Conservation (phyloP, 2,113 vertebrate genomes). For the Syngnathus typhle region DNA sequence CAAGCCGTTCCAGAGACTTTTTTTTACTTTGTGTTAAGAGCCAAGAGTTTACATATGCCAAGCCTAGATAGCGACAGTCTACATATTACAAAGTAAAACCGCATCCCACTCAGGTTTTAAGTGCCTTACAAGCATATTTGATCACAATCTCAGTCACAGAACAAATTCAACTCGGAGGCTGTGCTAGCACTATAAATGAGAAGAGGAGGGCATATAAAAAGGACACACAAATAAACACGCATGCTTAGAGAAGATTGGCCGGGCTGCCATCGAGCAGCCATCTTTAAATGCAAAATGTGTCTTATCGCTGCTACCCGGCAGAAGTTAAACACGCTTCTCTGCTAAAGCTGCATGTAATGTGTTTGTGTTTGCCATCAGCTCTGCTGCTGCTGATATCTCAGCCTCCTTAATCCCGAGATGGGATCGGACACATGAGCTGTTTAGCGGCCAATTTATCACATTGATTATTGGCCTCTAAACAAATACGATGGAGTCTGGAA, state of each 20-base stretch:
- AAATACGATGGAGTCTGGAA: conserved; percentile 3
- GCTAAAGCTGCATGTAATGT: conserved; percentile 57
- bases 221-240: conserved; percentile 18
- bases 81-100: no score
- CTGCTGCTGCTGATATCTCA: conserved; percentile 40
- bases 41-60: no score
- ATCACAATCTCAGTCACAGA: no score
- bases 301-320: conserved; percentile 35
- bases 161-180: no score
- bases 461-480: conserved; percentile 35
- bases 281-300: conserved; percentile 33
- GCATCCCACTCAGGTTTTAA: no score
- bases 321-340: not conserved
- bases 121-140: no score
- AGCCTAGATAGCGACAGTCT: no score
- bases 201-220: no score
- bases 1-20: no score
- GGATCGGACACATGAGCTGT: conserved; percentile 53
- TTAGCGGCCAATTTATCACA: conserved; percentile 47
- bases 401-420: conserved; percentile 43
- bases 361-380: conserved; percentile 45
- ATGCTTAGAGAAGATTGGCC: conserved; percentile 34
- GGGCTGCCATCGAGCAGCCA: conserved; percentile 7
- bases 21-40: no score
- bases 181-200: no score